phyloP scores from a whole-genome alignment of 1,140 invertebrate species.

The Drosophila novamexicana region DNA sequence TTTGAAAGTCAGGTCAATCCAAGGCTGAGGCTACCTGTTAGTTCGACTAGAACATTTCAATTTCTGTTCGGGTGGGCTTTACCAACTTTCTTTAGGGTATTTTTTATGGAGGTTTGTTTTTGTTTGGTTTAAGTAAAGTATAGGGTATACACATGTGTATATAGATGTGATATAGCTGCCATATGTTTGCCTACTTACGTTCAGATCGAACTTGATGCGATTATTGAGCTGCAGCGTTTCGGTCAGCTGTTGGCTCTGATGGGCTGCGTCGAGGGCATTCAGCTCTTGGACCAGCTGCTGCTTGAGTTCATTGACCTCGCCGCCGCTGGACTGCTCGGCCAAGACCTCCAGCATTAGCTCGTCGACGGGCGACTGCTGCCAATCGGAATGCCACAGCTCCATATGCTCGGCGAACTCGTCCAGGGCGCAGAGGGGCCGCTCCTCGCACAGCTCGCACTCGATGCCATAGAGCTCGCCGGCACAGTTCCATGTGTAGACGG shows the following conservation, averaged over 20 bases:
- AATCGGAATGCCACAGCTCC: constrained; percentile 74
- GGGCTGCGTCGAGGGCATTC: constrained; percentile 44
- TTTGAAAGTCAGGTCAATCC: no score
- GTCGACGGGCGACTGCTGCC: constrained; percentile 59
- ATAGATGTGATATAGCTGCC: background rate
- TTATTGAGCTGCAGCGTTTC: background rate
- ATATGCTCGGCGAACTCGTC: constrained; percentile 74
- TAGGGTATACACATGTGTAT: background rate
- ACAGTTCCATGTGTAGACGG: constrained; percentile 74
- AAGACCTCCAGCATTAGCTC: constrained; percentile 74
- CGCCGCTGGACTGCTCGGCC: constrained; percentile 53
- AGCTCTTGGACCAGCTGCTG: constrained; percentile 65
- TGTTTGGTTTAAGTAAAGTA: no score
- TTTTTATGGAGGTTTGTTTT: no score
- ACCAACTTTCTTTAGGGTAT: no score
- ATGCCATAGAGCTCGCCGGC: constrained; percentile 72
- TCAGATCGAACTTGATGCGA: constrained; percentile 20
- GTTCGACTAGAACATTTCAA: no score
- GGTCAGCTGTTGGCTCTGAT: background rate
- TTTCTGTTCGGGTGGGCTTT: no score
- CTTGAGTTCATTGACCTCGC: constrained; percentile 68
- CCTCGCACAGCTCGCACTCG: constrained; percentile 75
- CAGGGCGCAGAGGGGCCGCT: constrained; percentile 66
- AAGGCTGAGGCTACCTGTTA: no score
- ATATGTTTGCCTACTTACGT: constrained; percentile 32